phyloP scores from a whole-genome alignment of 2,113 vertebrate genomes.

The Eulemur macaco region DNA sequence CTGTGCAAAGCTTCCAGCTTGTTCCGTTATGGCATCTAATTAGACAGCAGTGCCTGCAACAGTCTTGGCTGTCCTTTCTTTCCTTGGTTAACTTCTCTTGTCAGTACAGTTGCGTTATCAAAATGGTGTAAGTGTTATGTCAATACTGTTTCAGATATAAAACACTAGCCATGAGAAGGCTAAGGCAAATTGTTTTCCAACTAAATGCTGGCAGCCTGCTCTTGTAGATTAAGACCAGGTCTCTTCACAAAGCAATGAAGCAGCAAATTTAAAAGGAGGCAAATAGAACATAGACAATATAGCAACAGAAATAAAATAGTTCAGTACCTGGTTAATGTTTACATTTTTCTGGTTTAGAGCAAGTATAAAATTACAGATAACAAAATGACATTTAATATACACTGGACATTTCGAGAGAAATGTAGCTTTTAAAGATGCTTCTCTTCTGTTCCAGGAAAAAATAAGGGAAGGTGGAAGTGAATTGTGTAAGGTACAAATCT shows the following conservation, averaged over 20 bases:
- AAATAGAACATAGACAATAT: conserved; percentile 69
- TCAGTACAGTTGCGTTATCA: conserved; percentile 59
- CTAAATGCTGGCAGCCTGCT: conserved; percentile 60
- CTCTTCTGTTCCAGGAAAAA: background rate
- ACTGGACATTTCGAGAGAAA: conserved; percentile 47
- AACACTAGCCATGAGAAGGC: conserved; percentile 32
- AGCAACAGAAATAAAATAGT: conserved; percentile 74
- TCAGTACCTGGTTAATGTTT: conserved; percentile 77
- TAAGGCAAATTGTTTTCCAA: conserved; percentile 68
- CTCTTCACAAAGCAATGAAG: conserved; percentile 70
- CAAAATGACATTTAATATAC: conserved; percentile 62
- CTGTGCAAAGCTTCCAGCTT: background rate
- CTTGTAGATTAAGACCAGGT: conserved; percentile 59
- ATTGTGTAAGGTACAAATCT: background rate
- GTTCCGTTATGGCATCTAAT: background rate
- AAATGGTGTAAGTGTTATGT: conserved; percentile 59
- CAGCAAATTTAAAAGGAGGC: conserved; percentile 78
- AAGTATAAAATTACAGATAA: conserved; percentile 75
- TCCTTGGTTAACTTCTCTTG: conserved; percentile 15
- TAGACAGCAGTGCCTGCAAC: background rate
- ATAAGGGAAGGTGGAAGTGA: fast-evolving
- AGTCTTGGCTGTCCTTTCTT: background rate
- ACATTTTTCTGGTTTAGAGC: conserved; percentile 71
- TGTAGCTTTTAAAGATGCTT: conserved; percentile 39
- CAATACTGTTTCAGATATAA: conserved; percentile 57